Base-by-base conservation (phyloP, 2,113 vertebrate genomes). In the Pachycephala philippinensis region DNA sequence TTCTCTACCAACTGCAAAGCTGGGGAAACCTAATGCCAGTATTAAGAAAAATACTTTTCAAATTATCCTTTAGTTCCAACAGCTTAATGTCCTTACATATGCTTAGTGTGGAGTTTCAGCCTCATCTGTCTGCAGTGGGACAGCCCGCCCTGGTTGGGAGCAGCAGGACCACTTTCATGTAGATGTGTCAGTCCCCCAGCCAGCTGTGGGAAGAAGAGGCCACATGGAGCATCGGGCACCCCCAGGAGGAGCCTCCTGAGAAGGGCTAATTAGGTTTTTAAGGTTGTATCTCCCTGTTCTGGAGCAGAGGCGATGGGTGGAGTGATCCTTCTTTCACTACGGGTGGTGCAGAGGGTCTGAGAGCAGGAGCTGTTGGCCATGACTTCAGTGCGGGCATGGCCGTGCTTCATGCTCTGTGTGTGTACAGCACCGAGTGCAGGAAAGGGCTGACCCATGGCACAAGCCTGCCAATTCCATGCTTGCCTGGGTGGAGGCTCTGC, bases 51-150 rank as follows among this genome's bases (percentile, higher is more conserved):
- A 96, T 90, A 84, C 82, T 96, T 93, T 94, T 95, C 72, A 94
- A 93, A 93, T 96, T 97, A 97, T 92, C 93, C 94, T 97, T 96
- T 95, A 86, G 81, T 93, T 93, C 95, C 90, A 79, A 80, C 37
- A 80, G 93, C 80, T 96, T 95, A 86, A 84, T 89, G 91, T 93
- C 93, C 93, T 94, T 92, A 93, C 71, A 66, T 42, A 78, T 68
- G 93, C 96, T 95, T 84, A 87, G 93, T 95, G 86, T 97, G 97
- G 87, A 89, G 96, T 97, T 97, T 97, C 95, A 97, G 86, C 61
- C 80, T 95, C 79, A 56, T 96, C 83, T 93, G 80, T 86, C 49
- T 74, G 83, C 90, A 89, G 69, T 5, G 2, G 91, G 69, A 70
- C 63, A 77, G 95, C 74, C 54, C 11, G 1, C 78, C 87, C 26